phyloP scores from a whole-genome alignment of 2,888 invertebrate species.

The Hymenopus coronatus region DNA sequence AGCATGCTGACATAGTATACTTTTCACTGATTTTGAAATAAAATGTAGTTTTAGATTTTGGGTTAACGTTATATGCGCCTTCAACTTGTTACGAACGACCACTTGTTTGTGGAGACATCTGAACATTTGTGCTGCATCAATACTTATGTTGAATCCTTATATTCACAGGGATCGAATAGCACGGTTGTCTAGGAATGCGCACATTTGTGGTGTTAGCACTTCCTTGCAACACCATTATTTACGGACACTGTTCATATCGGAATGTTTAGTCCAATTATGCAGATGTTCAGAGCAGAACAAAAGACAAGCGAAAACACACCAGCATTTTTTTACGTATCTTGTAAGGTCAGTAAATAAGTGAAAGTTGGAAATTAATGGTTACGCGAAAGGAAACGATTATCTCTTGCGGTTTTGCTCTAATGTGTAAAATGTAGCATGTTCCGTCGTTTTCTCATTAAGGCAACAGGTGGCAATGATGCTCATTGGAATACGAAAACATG shows the following conservation, averaged over 20 bases:
- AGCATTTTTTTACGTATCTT: not conserved
- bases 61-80: too few relatives aligned
- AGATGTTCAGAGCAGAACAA: not conserved
- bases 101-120: not conserved
- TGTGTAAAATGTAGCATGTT: not conserved
- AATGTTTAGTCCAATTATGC: not conserved
- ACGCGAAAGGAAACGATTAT: not conserved
- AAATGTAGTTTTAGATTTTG: too few relatives aligned
- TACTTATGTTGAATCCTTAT: not conserved
- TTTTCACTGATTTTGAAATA: too few relatives aligned
- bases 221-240: not conserved
- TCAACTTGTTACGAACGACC: too few relatives aligned
- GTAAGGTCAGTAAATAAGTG: not conserved
- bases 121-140: not conserved
- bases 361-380: not conserved
- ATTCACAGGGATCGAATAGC: not conserved
- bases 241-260: not conserved
- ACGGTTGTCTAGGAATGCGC: not conserved
- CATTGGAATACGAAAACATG: not conserved
- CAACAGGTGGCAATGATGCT: not conserved
- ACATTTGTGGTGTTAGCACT: not conserved
- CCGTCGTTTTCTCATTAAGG: not conserved
- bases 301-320: not conserved
- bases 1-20: too few relatives aligned
- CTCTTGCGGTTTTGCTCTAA: not conserved